These are phyloP conservation scores for Drosophila insularis DNA, from an alignment of 1,140 invertebrate species.

Conservation along the genomic window DNA sequence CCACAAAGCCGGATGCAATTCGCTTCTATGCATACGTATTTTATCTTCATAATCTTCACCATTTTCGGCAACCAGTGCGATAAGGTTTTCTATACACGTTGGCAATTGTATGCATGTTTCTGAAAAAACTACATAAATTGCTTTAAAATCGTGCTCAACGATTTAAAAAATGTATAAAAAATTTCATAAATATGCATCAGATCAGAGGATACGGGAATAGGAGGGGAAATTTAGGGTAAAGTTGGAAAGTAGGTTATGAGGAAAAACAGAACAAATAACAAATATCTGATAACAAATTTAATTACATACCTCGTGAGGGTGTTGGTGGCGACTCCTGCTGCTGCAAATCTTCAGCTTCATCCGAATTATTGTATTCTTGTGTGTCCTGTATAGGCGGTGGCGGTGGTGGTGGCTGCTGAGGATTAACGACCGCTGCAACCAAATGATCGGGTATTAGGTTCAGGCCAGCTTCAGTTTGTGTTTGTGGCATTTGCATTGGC, in stretches of 20 bases:
- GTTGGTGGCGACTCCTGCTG: slow-evolving; percentile 25
- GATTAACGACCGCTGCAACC: slow-evolving; percentile 28
- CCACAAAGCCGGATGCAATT: slow-evolving; percentile 81
- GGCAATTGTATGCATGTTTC: slow-evolving; percentile 82
- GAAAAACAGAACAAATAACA: slow-evolving; percentile 50
- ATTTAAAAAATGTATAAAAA: slow-evolving; percentile 54
- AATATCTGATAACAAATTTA: slow-evolving; percentile 1
- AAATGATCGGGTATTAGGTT: slow-evolving; percentile 48
- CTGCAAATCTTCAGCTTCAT: background rate
- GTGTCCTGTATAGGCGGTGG: slow-evolving; percentile 46
- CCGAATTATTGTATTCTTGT: background rate
- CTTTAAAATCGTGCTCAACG: slow-evolving; percentile 82
- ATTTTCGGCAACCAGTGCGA: slow-evolving; percentile 82
- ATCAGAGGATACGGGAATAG: slow-evolving; percentile 1
- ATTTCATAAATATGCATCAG: slow-evolving; percentile 44
- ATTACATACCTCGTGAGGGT: slow-evolving; percentile 65
- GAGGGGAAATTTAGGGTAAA: background rate
- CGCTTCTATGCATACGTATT: slow-evolving; percentile 81
- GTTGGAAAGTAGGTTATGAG: slow-evolving; percentile 14
- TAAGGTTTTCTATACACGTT: slow-evolving; percentile 81
- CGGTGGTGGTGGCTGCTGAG: slow-evolving; percentile 57
- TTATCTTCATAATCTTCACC: slow-evolving; percentile 83
- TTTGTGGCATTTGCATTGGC: slow-evolving; percentile 74
- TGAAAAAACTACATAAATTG: slow-evolving; percentile 83
- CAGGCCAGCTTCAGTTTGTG: slow-evolving; percentile 17